Evolutionary conservation across 2,888 invertebrate genomes (phyloP), one percentile per base, ranked within the genome.

Genomic region (Cylindroiulus punctatus): DNA sequence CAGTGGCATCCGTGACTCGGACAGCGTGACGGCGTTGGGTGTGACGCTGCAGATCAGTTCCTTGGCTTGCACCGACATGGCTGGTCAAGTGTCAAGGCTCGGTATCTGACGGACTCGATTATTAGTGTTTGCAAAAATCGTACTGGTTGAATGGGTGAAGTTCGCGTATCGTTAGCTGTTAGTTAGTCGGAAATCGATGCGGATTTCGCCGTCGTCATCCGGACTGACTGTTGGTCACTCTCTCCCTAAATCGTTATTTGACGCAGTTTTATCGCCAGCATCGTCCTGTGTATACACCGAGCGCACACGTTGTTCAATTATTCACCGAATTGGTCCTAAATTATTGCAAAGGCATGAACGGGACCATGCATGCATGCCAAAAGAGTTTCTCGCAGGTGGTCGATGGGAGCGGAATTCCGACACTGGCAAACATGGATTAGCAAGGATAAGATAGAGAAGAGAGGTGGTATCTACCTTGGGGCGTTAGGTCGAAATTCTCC

Each of bases 401-500:
- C 65, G 65, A 22, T 22, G 65, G 10, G n/a, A n/a, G n/a, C 47
- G 10, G 65, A 26, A 26, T 76, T 76, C 76, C 76, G 30, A 26
- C 22, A 12, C 30, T 76, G 76, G 26, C 76, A 76, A 76, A 30
- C 76, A 76, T 76, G 76, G 76, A 30, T 76, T 76, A 76, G 76
- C 76, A 76, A 76, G 26, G 65, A 14, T 76, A 76, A 76, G 83
- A 83, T n/a, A 83, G 83, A 83, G 84, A 52, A 52, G 52, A 84
- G 44, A 52, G 52, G 36, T 47, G 52, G 26, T 30, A 85, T 84
- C 84, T 86, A 86, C 86, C 86, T 86, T 86, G 84, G 19, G 86
- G 86, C 17, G 86, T 81, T 19, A 86, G 26, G 44, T 86, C 85
- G 30, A 84, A 26, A 85, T 76, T 52, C 30, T 85, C 86, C 85